A percentile compares a stretch with the other conserved stretches of the same genome.
Evolutionary conservation across 2,797 vertebrate genomes (phyloP).

Genomic region (Hippopotamyrus pictus): DNA sequence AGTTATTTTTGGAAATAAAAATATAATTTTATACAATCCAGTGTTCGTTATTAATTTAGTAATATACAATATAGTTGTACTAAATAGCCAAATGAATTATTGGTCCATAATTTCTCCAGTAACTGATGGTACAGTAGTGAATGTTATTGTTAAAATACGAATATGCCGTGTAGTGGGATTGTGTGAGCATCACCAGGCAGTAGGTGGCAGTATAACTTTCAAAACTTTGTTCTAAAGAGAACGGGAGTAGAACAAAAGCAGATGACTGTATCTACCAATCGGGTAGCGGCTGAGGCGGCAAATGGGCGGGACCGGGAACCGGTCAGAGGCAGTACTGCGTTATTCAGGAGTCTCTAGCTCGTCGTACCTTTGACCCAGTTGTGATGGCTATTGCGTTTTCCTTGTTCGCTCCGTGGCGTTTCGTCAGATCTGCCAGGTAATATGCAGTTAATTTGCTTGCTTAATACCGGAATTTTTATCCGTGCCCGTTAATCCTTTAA

Average conservation of each 20-base stretch:
- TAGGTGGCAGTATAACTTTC: not conserved
- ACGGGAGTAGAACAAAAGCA: not conserved
- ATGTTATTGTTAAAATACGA: not conserved
- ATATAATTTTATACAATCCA: not conserved
- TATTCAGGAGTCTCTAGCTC: not conserved
- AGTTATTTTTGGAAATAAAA: not conserved
- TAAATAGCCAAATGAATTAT: not conserved
- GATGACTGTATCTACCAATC: not conserved
- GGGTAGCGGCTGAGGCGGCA: not conserved
- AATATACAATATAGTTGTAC: not conserved
- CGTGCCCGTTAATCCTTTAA: not conserved
- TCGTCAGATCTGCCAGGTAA: slow-evolving; percentile 38
- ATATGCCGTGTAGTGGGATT: not conserved
- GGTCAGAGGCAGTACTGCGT: not conserved
- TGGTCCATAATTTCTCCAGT: not conserved
- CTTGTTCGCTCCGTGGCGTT: slow-evolving; percentile 32
- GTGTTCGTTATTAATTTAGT: not conserved
- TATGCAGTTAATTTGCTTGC: not conserved
- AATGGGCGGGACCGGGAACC: not conserved
- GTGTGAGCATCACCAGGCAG: not conserved
- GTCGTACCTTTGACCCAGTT: slow-evolving; percentile 13
- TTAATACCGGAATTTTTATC: not conserved
- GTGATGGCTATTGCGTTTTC: slow-evolving; percentile 45
- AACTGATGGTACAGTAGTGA: not conserved
- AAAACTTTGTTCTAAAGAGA: rapidly evolving